phyloP scores from a whole-genome alignment of 2,113 vertebrate genomes.

The Rhombomys opimus region DNA sequence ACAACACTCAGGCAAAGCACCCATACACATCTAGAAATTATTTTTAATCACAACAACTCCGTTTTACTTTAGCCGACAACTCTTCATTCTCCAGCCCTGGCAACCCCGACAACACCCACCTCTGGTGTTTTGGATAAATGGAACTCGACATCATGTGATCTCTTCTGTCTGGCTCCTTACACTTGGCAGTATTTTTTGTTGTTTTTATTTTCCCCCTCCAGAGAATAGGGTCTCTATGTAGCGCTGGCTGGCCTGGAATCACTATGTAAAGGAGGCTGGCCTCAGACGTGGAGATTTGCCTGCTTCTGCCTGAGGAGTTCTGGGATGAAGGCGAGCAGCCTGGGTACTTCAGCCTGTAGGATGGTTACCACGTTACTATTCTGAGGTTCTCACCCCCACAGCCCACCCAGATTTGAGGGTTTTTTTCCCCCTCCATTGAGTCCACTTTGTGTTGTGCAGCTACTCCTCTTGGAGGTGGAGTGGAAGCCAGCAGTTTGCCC shows the following conservation, averaged over 20 bases:
- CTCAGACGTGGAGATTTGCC: neutral
- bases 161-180: neutral
- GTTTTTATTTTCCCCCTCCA: neutral
- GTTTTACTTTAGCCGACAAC: neutral
- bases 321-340: neutral
- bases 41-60: neutral
- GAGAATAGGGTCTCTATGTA: neutral
- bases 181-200: neutral
- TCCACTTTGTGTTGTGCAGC: neutral
- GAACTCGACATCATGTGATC: neutral
- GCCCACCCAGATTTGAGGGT: neutral
- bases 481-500: neutral
- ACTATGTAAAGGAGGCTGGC: neutral
- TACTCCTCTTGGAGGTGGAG: neutral
- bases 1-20: neutral
- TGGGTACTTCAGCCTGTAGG: too few species aligned
- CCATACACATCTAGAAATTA: neutral
- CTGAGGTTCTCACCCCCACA: neutral
- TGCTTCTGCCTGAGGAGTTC: neutral
- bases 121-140: neutral
- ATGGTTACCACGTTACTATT: too few species aligned
- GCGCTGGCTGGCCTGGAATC: neutral
- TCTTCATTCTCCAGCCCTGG: neutral
- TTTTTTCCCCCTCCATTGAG: neutral
- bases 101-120: neutral